Evolutionary conservation across 2,888 invertebrate genomes (phyloP).

Genomic region (Thecophora atra): DNA sequence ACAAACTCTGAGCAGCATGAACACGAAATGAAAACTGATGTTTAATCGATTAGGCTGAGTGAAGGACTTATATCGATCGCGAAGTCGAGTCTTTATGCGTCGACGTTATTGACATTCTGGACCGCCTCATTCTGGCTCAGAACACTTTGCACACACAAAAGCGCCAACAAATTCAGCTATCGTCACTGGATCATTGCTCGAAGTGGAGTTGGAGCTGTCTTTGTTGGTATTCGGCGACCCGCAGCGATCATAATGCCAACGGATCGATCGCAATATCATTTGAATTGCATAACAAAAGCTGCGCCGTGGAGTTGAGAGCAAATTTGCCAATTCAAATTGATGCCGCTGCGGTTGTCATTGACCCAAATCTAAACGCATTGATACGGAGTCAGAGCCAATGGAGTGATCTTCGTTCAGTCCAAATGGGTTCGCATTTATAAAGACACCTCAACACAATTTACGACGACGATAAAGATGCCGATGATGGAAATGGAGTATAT

Average conservation of each 20-base stretch:
- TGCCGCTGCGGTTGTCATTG: slow-evolving; percentile 12
- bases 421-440: neutral
- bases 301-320: neutral
- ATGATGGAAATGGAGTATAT: too few relatives aligned
- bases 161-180: neutral
- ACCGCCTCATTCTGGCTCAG: slow-evolving; percentile 12
- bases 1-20: neutral
- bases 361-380: slow-evolving; percentile 19
- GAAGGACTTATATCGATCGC: slow-evolving; percentile 2
- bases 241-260: slow-evolving; percentile 14
- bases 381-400: neutral
- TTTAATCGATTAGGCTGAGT: slow-evolving; percentile 12
- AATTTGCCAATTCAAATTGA: slow-evolving; percentile 21
- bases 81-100: neutral
- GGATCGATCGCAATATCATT: slow-evolving; percentile 18
- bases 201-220: too few relatives aligned
- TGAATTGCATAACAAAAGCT: slow-evolving; percentile 21
- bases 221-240: slow-evolving; percentile 13
- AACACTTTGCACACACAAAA: slow-evolving; percentile 5
- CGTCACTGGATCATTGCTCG: neutral
- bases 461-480: neutral
- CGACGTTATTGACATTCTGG: slow-evolving; percentile 3
- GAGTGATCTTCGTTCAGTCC: slow-evolving; percentile 6
- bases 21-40: neutral
- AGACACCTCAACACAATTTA: neutral